Percentiles rank a stretch among this genome's conserved stretches.
These are phyloP conservation scores for Cyphomyrus plagiostoma DNA, from an alignment of 2,113 vertebrate genomes.

Conservation along the genomic window DNA sequence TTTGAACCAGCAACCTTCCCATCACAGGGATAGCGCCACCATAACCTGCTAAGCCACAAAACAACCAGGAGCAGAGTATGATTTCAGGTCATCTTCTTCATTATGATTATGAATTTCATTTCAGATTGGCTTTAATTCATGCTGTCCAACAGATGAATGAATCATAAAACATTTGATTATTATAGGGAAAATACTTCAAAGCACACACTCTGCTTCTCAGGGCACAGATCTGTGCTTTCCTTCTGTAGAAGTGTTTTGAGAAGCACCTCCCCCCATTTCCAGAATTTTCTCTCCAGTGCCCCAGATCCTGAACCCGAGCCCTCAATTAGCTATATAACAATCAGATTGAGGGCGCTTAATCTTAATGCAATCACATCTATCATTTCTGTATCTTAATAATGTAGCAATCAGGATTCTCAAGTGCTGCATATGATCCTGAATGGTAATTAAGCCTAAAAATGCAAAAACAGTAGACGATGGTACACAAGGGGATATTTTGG, in stretches of 20 bases:
- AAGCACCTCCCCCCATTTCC: neutral
- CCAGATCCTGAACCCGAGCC: neutral
- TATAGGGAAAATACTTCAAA: neutral
- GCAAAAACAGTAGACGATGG: neutral
- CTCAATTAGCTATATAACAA: slow-evolving; percentile 32
- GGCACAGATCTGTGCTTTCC: neutral
- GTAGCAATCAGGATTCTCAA: slow-evolving; percentile 29
- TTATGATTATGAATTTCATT: neutral
- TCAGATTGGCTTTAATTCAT: neutral
- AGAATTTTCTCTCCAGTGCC: neutral
- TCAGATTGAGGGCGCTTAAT: slow-evolving; percentile 36
- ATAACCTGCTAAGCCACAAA: neutral
- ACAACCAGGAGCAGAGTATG: neutral
- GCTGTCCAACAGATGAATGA: neutral
- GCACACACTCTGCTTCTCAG: neutral
- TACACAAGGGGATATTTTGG: neutral
- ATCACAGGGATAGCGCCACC: neutral
- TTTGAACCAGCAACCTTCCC: neutral
- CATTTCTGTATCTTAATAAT: slow-evolving; percentile 21
- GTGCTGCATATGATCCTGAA: slow-evolving; percentile 35
- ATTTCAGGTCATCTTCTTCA: neutral
- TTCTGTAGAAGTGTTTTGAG: neutral
- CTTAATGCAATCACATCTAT: slow-evolving; percentile 29
- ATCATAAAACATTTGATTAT: neutral
- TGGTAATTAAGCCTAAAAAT: slow-evolving; percentile 30